Evolutionary conservation across 2,113 vertebrate genomes (phyloP), one percentile per base, ranked within the genome.

Genomic region (Cephalophus harveyi): DNA sequence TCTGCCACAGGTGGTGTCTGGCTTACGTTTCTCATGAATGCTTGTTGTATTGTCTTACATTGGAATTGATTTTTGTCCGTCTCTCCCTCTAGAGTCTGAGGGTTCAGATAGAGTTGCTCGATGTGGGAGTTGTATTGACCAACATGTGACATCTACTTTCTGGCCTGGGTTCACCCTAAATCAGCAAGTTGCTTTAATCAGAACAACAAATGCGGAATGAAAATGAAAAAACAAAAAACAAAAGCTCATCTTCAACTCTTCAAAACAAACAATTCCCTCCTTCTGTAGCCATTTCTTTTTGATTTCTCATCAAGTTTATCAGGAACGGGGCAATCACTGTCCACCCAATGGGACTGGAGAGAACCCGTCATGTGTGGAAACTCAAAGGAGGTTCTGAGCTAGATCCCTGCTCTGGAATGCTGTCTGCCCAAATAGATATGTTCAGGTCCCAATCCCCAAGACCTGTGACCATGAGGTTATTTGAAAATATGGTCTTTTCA

Each of bases 321-420:
- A 0, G 57, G 21, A 43, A 28, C 0, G 4, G 36, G 40, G 3
- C 3, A 2, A 5, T 4, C 0, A 3, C 40, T 1, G 33, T n/a
- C 57, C 27, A 7, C 13, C 57, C 30, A 43, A 40, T 25, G 15
- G 57, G 2, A 3, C 14, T 19, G 23, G 19, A 21, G 48, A 19
- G 27, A 76, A 48, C 23, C 16, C 60, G 2, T n/a, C 87, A 36
- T 0, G 0, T 48, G 48, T 1, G 25, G 30, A 89, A 64, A 2
- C 43, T 85, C 55, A 27, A 43, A 74, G 76, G 90, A 84, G 11
- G 4, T 33, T 59, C 86, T n/a, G 25, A 71, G 60, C 7, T 11
- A 48, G 0, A 52, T 10, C 21, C 6, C 21, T 25, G 54, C 46
- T 76, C 23, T 36, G 6, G 46, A 82, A 33, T 14, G 30, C 13